A percentile compares a stretch with the other conserved stretches of the same genome.
Conservation (phyloP, 2,113 vertebrate species). For the Chaetodon auriga region DNA sequence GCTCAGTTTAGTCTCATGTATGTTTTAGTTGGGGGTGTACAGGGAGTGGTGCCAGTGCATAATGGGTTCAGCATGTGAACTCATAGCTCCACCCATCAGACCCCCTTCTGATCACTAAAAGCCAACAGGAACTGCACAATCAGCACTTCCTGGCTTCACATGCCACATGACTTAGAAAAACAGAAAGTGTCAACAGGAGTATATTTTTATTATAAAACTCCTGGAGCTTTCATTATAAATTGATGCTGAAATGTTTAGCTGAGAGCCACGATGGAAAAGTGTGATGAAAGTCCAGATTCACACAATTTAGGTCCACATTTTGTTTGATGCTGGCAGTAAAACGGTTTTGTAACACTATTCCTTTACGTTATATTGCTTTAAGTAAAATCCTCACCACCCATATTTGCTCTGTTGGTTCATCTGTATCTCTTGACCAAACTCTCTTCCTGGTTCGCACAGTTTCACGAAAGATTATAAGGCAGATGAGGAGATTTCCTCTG, state of each 20-base stretch:
- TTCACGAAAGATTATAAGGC: conserved; percentile 23
- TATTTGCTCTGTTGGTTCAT: neutral
- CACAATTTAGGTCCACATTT: neutral
- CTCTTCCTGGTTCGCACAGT: conserved; percentile 29
- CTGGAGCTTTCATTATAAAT: conserved; percentile 3
- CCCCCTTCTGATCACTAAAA: conserved; percentile 62
- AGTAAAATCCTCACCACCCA: neutral
- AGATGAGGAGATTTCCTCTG: conserved; percentile 28
- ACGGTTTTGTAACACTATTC: neutral
- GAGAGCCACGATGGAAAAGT: neutral
- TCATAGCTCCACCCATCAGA: conserved; percentile 67
- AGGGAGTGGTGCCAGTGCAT: conserved; percentile 78
- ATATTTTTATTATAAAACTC: conserved; percentile 15
- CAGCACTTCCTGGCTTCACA: conserved; percentile 77
- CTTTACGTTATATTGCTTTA: neutral
- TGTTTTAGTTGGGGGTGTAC: conserved; percentile 68
- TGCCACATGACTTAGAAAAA: conserved; percentile 53
- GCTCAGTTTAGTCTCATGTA: conserved; percentile 70
- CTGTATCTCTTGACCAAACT: neutral
- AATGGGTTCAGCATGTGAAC: conserved; percentile 84
- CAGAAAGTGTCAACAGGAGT: conserved; percentile 25
- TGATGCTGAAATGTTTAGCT: neutral
- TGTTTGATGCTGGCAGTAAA: neutral
- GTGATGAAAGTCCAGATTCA: neutral
- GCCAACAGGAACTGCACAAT: conserved; percentile 76